Conservation (phyloP, 2,797 vertebrate genomes). For the Cichlasoma orientale region DNA sequence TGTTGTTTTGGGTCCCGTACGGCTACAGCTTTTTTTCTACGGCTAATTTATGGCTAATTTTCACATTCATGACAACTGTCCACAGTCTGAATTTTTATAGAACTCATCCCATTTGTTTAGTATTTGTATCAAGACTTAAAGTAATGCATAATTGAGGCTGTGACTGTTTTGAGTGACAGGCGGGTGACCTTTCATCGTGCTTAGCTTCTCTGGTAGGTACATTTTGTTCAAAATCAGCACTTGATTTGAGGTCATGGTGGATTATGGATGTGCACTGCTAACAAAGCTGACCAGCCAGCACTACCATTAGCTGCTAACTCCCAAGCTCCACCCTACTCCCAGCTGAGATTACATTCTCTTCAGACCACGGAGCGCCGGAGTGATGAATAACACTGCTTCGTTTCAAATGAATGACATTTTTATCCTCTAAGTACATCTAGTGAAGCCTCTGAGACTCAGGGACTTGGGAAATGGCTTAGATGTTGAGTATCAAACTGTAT, state of each 20-base stretch:
- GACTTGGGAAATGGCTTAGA: slow-evolving; percentile 72
- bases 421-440: background rate
- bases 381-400: background rate
- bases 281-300: background rate
- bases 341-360: background rate
- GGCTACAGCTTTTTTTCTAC: background rate
- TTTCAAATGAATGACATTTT: background rate
- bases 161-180: background rate
- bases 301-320: background rate
- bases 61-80: background rate
- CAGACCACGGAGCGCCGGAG: background rate
- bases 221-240: background rate
- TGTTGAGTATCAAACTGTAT: slow-evolving; percentile 85
- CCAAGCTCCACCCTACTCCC: background rate
- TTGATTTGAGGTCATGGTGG: background rate
- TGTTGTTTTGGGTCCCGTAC: background rate
- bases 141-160: background rate
- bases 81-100: background rate
- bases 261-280: background rate
- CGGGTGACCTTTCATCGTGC: background rate
- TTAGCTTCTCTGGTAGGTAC: background rate
- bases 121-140: background rate
- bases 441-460: background rate
- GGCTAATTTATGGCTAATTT: background rate
- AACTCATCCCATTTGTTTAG: background rate